These are phyloP conservation scores for Myopa testacea DNA, from an alignment of 2,888 invertebrate species.

Conservation along the genomic window DNA sequence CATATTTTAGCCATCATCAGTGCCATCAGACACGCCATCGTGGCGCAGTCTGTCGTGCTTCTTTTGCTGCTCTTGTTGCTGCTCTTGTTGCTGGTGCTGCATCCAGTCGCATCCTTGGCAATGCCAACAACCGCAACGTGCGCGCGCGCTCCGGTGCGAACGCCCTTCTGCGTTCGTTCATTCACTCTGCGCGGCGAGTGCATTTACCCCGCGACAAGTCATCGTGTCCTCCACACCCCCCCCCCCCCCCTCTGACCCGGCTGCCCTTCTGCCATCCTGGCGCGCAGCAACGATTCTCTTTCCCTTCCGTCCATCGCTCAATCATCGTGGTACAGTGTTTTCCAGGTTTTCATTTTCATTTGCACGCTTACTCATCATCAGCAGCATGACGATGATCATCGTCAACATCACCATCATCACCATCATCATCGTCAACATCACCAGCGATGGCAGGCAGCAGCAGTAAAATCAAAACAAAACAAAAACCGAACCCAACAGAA, in stretches of 20 bases:
- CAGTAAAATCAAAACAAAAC: conserved; percentile 13
- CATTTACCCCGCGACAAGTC: conserved; percentile 48
- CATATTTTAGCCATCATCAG: conserved; percentile 47
- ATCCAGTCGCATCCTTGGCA: conserved; percentile 48
- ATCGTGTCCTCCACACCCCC: background rate
- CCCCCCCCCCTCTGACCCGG: background rate
- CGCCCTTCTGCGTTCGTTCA: conserved; percentile 51
- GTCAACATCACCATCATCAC: background rate
- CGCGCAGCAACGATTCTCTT: background rate
- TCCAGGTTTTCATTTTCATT: conserved; percentile 54
- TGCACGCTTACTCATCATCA: conserved; percentile 38
- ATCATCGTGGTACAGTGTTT: conserved; percentile 46
- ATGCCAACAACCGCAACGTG: conserved; percentile 36
- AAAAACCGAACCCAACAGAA: conserved; percentile 34
- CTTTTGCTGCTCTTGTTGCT: conserved; percentile 1
- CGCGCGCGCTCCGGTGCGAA: conserved; percentile 43
- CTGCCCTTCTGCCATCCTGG: background rate
- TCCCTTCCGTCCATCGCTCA: background rate
- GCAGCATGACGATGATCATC: background rate
- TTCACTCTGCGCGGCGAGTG: conserved; percentile 52
- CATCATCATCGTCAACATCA: conserved; percentile 14
- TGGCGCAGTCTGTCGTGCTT: background rate
- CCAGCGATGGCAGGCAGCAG: background rate
- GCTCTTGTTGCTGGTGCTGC: conserved; percentile 31
- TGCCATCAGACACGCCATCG: conserved; percentile 35